Base-by-base conservation (phyloP, 2,797 vertebrate genomes). In the Rhodeus uyekii region DNA sequence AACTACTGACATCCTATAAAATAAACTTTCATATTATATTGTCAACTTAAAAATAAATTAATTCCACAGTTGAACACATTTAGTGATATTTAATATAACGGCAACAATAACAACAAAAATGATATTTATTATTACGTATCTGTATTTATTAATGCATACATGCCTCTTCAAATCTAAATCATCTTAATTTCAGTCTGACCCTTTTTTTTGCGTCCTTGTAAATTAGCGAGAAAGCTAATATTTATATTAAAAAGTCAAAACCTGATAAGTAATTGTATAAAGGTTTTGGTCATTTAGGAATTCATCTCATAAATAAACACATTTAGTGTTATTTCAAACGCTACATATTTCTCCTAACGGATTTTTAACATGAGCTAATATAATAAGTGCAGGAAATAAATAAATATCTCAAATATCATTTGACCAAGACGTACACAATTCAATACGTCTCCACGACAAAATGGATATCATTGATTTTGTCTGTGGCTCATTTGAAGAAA, bases 381-480 rank as follows among this genome's bases (percentile, higher is more conserved):
- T 72, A 32, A 46, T 32, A 8, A 36, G 19, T 5, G 29, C 19
- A 14, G 29, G 12, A 72, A 72, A 72, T 34, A n/a, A 72, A 34
- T 34, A 19, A 4, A 6, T 13, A 4, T 50, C 18, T 29, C 55
- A 27, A 12, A n/a, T 24, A 53, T 60, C 1, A 29, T 16, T 60
- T 29, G 6, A 60, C 24, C 55, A 16, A 60, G 58, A 60, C 3
- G 29, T 8, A 29, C 13, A 60, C 27, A 60, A 42, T 3, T 55
- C 36, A 24, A 34, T 42, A 60, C 3, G 19, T 71, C 65, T 79
- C 38, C 27, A 34, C 32, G n/a, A 4, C 18, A 42, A 78, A 55
- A 68, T 16, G 36, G 24, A 69, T 58, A 18, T 42, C 50, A 71
- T 44, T 60, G 63, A 79, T 80, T 71, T 71, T 24, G 12, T 34